Evolutionary conservation across 2,113 vertebrate genomes (phyloP).

Genomic region (Etia nguti): DNA sequence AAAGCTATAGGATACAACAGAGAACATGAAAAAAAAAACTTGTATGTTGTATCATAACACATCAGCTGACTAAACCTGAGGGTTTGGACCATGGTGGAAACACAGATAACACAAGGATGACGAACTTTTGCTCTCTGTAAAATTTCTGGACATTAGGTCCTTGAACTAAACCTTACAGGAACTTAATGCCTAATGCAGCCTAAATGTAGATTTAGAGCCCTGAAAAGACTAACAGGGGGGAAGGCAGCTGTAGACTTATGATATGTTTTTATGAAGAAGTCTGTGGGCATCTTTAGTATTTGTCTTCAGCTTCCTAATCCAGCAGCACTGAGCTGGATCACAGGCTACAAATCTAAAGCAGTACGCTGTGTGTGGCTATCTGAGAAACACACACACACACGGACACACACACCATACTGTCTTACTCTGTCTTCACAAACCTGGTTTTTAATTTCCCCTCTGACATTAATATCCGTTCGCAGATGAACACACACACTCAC

Average conservation of each 20-base stretch:
- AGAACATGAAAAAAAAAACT: not conserved
- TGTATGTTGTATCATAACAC: not conserved
- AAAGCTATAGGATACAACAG: not conserved
- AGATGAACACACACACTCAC: not conserved
- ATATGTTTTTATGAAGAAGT: not conserved
- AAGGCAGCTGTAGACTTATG: not conserved
- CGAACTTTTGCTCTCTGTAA: not conserved
- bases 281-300: not conserved
- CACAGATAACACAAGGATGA: not conserved
- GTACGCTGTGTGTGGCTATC: not conserved
- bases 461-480: slow-evolving; percentile 44
- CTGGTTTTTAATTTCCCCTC: slow-evolving; percentile 51
- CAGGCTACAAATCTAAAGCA: not conserved
- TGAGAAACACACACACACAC: not conserved
- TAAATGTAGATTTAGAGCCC: not conserved
- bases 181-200: not conserved
- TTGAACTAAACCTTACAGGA: not conserved
- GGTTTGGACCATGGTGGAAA: not conserved
- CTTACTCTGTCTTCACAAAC: not conserved
- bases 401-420: not conserved
- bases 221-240: not conserved
- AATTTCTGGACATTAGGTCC: not conserved
- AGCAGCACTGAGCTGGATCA: not conserved
- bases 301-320: not conserved
- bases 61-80: not conserved